Percentiles rank a stretch among this genome's conserved stretches.
These are phyloP conservation scores for Caradrina kadenii DNA, from an alignment of 2,888 invertebrate species.

Conservation along the genomic window DNA sequence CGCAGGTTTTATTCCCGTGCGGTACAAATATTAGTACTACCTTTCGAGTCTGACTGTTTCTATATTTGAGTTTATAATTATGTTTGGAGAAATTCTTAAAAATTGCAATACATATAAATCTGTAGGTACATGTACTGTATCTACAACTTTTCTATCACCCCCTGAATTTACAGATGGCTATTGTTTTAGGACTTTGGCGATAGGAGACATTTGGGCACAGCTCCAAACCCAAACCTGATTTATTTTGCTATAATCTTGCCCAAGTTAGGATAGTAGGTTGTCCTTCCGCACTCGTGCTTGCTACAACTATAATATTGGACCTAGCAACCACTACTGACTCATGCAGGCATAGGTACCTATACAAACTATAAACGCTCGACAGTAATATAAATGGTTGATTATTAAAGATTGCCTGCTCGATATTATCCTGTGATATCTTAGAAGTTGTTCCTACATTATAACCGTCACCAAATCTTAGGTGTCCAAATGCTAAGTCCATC, in stretches of 20 bases:
- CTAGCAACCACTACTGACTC: constrained; percentile 25
- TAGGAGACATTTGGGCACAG: constrained; percentile 39
- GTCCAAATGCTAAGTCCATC: constrained; percentile 15
- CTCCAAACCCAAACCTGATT: constrained; percentile 45
- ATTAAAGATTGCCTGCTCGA: background rate
- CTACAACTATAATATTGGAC: constrained; percentile 11
- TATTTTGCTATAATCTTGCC: constrained; percentile 38
- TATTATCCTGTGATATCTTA: background rate
- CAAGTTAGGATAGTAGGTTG: constrained; percentile 31
- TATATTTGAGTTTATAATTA: too few species aligned
- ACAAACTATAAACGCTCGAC: background rate
- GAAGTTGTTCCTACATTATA: background rate
- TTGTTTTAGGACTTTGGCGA: constrained; percentile 25
- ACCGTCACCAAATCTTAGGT: constrained; percentile 27
- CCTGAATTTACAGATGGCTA: constrained; percentile 16
- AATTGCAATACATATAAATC: too few species aligned
- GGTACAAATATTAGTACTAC: too few species aligned
- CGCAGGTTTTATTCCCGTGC: too few species aligned
- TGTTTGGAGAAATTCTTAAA: background rate
- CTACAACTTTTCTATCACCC: background rate
- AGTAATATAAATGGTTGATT: background rate
- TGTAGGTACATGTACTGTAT: background rate
- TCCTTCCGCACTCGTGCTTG: constrained; percentile 36
- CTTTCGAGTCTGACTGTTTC: too few species aligned
- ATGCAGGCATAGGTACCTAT: background rate